A percentile compares a stretch with the other conserved stretches of the same genome.
Conservation (phyloP, 2,797 vertebrate genomes). For the Trematomus bernacchii region DNA sequence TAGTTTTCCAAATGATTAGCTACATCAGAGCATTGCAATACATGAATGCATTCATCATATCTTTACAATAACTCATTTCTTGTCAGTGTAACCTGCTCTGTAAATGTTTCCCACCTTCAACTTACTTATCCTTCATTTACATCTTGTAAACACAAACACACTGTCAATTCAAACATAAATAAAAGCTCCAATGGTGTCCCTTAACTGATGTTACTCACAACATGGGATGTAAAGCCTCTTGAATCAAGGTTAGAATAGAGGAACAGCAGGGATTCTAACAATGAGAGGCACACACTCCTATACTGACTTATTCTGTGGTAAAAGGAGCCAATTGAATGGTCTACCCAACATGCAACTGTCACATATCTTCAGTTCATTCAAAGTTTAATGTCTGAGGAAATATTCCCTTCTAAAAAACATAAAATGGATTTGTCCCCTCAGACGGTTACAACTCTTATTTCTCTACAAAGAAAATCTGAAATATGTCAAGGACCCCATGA, state of each 20-base stretch:
- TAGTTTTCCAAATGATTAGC: conserved; percentile 22
- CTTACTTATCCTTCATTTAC: conserved; percentile 45
- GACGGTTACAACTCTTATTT: conserved; percentile 20
- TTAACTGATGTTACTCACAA: conserved; percentile 27
- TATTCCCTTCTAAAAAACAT: conserved; percentile 17
- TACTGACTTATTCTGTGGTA: not conserved
- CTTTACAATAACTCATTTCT: not conserved
- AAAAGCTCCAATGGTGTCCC: conserved; percentile 44
- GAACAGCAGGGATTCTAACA: conserved; percentile 10
- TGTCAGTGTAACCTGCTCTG: conserved; percentile 4
- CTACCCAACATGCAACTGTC: conserved; percentile 21
- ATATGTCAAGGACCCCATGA: conserved; percentile 46
- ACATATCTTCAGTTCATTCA: conserved; percentile 3
- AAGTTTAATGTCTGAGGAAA: conserved; percentile 23
- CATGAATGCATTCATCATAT: not conserved
- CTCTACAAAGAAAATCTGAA: conserved; percentile 27
- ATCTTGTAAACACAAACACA: conserved; percentile 59
- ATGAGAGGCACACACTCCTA: not conserved
- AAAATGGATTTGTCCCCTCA: conserved; percentile 7
- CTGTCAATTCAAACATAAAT: conserved; percentile 31
- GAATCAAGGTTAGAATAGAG: conserved; percentile 15
- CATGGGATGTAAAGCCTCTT: conserved; percentile 26
- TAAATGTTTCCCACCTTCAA: conserved; percentile 18
- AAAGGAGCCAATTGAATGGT: conserved; percentile 20
- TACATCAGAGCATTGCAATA: conserved; percentile 17